A percentile compares a stretch with the other conserved stretches of the same genome.
Conservation (phyloP, 2,888 invertebrate species). For the Pilophorus perplexus region DNA sequence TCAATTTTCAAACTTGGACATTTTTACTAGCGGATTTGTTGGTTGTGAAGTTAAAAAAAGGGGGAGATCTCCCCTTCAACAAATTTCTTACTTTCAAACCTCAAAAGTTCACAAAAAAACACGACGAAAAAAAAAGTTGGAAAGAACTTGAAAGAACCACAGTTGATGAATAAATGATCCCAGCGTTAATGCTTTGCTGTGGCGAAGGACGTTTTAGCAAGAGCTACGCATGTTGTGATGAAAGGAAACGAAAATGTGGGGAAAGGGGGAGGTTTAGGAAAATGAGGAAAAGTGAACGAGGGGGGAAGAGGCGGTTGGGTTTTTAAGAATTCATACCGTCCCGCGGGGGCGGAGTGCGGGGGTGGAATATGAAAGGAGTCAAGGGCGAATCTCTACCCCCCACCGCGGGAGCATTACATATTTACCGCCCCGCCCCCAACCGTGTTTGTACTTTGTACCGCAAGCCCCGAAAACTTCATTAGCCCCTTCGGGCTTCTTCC, state of each 20-base stretch:
- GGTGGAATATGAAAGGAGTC: slow-evolving; percentile 39
- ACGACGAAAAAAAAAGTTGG: not conserved
- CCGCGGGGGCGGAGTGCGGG: slow-evolving; percentile 7
- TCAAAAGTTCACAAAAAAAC: not conserved
- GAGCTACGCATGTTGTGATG: slow-evolving; percentile 25
- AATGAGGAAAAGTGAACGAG: not conserved
- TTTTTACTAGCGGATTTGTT: too few relatives aligned
- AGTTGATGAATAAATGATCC: slow-evolving; percentile 23
- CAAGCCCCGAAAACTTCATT: slow-evolving; percentile 31
- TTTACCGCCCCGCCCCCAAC: slow-evolving; percentile 39
- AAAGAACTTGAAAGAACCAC: slow-evolving; percentile 3
- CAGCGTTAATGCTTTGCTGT: slow-evolving; percentile 16
- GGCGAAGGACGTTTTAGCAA: slow-evolving; percentile 27
- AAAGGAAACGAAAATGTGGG: slow-evolving; percentile 22
- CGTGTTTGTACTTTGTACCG: slow-evolving; percentile 28
- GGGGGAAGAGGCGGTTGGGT: not conserved
- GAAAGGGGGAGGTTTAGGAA: not conserved
- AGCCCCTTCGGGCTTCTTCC: too few relatives aligned
- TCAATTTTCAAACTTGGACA: too few relatives aligned
- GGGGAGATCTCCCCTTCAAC: too few relatives aligned
- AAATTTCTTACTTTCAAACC: not conserved
- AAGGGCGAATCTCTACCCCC: slow-evolving; percentile 27
- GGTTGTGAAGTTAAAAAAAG: too few relatives aligned
- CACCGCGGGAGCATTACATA: slow-evolving; percentile 41
- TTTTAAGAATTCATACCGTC: slow-evolving; percentile 36